A percentile compares a stretch with the other conserved stretches of the same genome.
Evolutionary conservation across 2,797 vertebrate genomes (phyloP).

Genomic region (Leontopithecus rosalia): DNA sequence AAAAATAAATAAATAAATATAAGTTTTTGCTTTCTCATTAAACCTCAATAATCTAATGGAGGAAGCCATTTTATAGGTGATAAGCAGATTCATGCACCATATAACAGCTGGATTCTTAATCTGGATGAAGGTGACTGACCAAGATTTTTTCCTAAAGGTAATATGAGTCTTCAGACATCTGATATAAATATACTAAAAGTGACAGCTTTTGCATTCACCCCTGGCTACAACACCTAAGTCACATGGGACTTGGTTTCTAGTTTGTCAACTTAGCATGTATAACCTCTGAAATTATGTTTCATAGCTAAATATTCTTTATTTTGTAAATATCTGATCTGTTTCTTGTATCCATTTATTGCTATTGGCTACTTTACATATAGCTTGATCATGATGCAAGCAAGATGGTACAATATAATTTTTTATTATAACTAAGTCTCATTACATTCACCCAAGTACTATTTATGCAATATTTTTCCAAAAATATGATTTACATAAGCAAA

Average conservation of each 20-base stretch:
- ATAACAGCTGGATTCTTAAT: not conserved
- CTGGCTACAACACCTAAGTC: not conserved
- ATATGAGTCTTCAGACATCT: not conserved
- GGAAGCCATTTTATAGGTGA: not conserved
- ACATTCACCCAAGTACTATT: not conserved
- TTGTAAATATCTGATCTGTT: not conserved
- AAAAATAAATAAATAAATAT: not conserved
- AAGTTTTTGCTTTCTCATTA: not conserved
- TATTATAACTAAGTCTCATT: not conserved
- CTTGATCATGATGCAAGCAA: not conserved
- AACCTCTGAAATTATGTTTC: not conserved
- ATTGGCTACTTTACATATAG: not conserved
- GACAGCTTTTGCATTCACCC: not conserved
- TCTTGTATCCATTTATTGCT: not conserved
- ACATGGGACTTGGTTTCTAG: not conserved
- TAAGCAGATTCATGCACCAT: not conserved
- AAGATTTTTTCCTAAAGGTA: not conserved
- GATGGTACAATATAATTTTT: not conserved
- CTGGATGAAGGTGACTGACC: not conserved
- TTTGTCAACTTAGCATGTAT: not conserved
- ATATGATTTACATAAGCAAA: not conserved
- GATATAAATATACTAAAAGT: not conserved
- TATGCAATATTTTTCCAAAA: constrained; percentile 1
- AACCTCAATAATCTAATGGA: not conserved
- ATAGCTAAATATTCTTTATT: not conserved